Evolutionary conservation across 2,797 vertebrate species (phyloP).

Genomic region (Carapus acus): DNA sequence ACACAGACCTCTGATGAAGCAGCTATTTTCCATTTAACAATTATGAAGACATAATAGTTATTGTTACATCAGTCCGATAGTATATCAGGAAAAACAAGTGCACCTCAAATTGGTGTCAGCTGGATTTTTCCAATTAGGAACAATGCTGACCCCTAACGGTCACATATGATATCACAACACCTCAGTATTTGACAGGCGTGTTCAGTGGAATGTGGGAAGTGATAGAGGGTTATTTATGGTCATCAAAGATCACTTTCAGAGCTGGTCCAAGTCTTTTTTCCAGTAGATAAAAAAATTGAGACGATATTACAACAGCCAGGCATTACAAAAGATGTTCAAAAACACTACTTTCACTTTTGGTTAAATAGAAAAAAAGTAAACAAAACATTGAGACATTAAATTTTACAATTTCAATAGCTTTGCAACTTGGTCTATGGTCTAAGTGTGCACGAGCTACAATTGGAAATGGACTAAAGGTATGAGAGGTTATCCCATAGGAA

Average conservation of each 20-base stretch:
- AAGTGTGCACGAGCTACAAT: neutral
- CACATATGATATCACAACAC: neutral
- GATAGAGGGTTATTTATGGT: too few relatives aligned
- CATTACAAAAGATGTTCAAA: neutral
- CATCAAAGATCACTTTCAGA: too few relatives aligned
- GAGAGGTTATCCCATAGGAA: constrained; percentile 31
- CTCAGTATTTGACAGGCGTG: too few relatives aligned
- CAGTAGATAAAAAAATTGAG: neutral
- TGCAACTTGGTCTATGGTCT: neutral
- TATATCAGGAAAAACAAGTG: constrained; percentile 14
- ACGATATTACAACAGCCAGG: neutral
- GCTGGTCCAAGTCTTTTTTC: too few relatives aligned
- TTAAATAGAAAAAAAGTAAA: neutral
- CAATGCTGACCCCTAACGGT: constrained; percentile 45
- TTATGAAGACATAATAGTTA: too few relatives aligned
- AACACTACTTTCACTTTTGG: neutral
- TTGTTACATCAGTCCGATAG: constrained; percentile 12
- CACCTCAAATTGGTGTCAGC: constrained; percentile 5
- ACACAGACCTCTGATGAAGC: too few relatives aligned
- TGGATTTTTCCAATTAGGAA: neutral
- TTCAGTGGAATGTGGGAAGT: too few relatives aligned
- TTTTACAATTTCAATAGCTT: neutral
- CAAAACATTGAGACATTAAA: neutral
- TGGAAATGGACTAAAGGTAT: constrained; percentile 1
- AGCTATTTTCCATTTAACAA: too few relatives aligned